These are phyloP conservation scores for Periophthalmus modestus DNA, from an alignment of 2,113 vertebrate species.

Conservation along the genomic window DNA sequence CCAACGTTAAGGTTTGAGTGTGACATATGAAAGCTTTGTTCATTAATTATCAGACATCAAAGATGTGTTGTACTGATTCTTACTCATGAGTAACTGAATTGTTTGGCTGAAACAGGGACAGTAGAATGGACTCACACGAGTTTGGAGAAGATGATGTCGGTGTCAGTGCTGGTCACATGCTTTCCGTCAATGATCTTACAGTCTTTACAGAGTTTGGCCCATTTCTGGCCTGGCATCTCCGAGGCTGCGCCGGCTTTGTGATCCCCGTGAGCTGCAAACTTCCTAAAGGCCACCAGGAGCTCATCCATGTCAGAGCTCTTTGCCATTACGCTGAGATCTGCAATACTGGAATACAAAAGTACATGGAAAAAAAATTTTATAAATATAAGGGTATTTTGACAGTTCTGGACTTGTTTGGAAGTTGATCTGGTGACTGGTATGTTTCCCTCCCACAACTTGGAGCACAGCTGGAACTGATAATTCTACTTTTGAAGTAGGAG, in stretches of 20 bases:
- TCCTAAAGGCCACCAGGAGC: conserved; percentile 86
- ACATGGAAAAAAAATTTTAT: background rate
- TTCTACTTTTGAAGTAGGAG: too few relatives aligned
- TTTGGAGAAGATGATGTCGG: conserved; percentile 97
- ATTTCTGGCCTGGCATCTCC: conserved; percentile 95
- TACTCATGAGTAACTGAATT: too few relatives aligned
- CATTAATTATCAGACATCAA: too few relatives aligned
- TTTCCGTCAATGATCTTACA: conserved; percentile 92
- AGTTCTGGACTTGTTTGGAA: too few relatives aligned
- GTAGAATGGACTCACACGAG: conserved; percentile 86
- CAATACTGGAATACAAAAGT: background rate
- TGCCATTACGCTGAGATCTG: conserved; percentile 80
- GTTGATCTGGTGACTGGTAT: too few relatives aligned
- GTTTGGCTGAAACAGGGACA: background rate
- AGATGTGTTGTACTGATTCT: too few relatives aligned
- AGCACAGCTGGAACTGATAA: too few relatives aligned
- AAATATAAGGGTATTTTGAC: too few relatives aligned
- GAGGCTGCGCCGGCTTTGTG: conserved; percentile 84
- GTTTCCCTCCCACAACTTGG: too few relatives aligned
- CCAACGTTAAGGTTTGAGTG: too few relatives aligned
- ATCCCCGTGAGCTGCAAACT: conserved; percentile 91
- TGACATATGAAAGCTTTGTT: too few relatives aligned
- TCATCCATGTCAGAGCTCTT: conserved; percentile 76
- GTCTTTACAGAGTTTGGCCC: conserved; percentile 97
- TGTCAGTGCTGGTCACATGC: conserved; percentile 84